Evolutionary conservation across 2,888 invertebrate species (phyloP).

Genomic region (Lasiommata megera): DNA sequence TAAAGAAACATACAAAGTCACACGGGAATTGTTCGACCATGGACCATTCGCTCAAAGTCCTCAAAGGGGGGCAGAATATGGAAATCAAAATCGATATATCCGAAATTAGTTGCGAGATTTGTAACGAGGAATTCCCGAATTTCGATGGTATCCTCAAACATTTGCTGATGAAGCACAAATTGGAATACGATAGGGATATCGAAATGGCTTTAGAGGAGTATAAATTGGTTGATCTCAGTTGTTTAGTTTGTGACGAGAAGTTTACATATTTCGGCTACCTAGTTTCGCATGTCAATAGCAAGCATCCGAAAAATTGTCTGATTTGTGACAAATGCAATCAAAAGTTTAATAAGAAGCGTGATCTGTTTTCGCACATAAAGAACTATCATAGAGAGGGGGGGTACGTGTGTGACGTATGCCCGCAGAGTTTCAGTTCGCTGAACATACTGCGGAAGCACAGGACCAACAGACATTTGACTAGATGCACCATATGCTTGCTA

Average conservation of each 20-base stretch:
- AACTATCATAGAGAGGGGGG: conserved; percentile 74
- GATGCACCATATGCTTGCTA: conserved; percentile 62
- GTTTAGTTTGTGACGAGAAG: conserved; percentile 57
- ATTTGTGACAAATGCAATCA: conserved; percentile 70
- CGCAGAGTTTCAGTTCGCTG: conserved; percentile 58
- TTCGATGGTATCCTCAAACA: conserved; percentile 57
- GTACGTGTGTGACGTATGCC: conserved; percentile 63
- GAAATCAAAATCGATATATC: conserved; percentile 73
- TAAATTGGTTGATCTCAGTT: conserved; percentile 56
- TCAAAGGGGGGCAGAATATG: conserved; percentile 72
- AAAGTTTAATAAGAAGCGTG: conserved; percentile 68
- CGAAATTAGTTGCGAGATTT: conserved; percentile 58
- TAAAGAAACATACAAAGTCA: conserved; percentile 61
- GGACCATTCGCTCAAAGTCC: conserved; percentile 66
- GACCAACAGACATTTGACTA: conserved; percentile 62
- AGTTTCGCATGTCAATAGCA: conserved; percentile 66
- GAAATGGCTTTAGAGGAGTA: conserved; percentile 73
- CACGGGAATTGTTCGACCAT: conserved; percentile 64
- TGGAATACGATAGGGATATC: conserved; percentile 59
- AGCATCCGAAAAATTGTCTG: conserved; percentile 68
- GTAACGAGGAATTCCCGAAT: conserved; percentile 46
- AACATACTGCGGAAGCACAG: conserved; percentile 68
- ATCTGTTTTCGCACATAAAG: conserved; percentile 69
- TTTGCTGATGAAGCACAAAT: conserved; percentile 53
- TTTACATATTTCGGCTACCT: conserved; percentile 69